Evolutionary conservation across 2,113 vertebrate species (phyloP), one percentile per base, ranked within the genome.

Genomic region (Scytalopus superciliaris): DNA sequence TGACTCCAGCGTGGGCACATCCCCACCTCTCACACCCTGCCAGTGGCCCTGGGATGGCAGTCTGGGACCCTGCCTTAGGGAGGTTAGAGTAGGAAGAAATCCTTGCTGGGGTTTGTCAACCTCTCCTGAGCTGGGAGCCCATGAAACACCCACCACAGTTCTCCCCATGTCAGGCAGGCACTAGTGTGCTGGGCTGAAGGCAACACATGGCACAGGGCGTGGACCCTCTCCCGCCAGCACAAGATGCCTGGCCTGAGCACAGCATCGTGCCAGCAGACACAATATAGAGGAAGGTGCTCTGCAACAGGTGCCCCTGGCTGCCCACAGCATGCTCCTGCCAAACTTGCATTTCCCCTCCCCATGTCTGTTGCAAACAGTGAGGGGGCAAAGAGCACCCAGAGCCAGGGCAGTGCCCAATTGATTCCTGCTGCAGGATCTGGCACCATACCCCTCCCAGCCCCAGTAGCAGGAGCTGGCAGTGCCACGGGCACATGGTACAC

Each of bases 291-390:
- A 78, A 75, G 52, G 62, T 4, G 11, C 42, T 44, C 76, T 6
- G 7, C 84, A 68, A 30, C 13, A 42, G 12, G 25, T 40, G 35
- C 3, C 21, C 15, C 27, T 0, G 0, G 31, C 57, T 11, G 9
- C 59, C 14, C 4, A 69, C n/a, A n/a, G 35, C n/a, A 35, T 10
- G 23, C 22, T 12, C 17, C 45, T 28, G 59, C 12, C 56, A 45
- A 62, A n/a, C 49, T 49, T 3, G 0, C 0, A 0, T 2, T 2
- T 17, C 6, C 22, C 4, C 3, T 64, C 37, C 13, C 40, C 1
- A 0, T 4, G 1, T 16, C 39, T 12, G 11, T 59, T 35, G 24
- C 62, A 56, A 85, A 73, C 70, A 62, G 35, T 0, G 0, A 77
- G 28, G 37, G 57, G 55, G 44, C 56, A 96, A 94, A 93, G 69